Conservation (phyloP, 2,888 invertebrate species). For the Drymonia ruficornis region DNA sequence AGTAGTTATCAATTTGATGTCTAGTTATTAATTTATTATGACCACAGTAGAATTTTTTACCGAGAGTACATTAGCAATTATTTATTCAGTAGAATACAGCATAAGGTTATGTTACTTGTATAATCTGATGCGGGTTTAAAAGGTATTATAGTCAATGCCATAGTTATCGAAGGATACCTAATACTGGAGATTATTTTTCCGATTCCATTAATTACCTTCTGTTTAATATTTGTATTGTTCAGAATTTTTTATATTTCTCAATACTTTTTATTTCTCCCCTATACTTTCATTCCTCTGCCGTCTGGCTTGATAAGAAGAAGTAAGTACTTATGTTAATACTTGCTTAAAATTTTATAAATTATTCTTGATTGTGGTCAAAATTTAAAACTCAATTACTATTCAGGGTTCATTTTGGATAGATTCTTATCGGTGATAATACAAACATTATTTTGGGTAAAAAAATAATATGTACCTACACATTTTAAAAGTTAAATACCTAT, state of each 20-base stretch:
- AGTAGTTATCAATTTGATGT: constrained; percentile 71
- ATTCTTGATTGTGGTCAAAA: too few relatives aligned
- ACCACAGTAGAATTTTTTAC: constrained; percentile 41
- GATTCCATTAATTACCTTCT: constrained; percentile 6
- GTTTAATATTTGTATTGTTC: neutral
- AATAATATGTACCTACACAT: neutral
- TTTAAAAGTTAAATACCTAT: neutral
- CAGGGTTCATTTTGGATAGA: too few relatives aligned
- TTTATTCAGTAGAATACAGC: constrained; percentile 26
- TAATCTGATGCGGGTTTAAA: constrained; percentile 47
- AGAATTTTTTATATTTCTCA: neutral
- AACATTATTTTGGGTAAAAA: too few relatives aligned
- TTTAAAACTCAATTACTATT: too few relatives aligned
- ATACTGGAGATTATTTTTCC: constrained; percentile 47
- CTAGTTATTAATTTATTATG: constrained; percentile 53
- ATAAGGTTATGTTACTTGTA: constrained; percentile 28
- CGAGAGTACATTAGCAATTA: constrained; percentile 39
- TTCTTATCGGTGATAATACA: too few relatives aligned
- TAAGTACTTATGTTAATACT: too few relatives aligned
- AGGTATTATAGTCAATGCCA: constrained; percentile 40
- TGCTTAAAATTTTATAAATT: too few relatives aligned
- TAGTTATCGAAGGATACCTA: constrained; percentile 23
- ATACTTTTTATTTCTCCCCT: neutral
- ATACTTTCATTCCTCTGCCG: too few relatives aligned
- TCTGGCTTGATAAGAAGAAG: too few relatives aligned